phyloP scores from a whole-genome alignment of 1,140 invertebrate species.

The Coptotermes formosanus region DNA sequence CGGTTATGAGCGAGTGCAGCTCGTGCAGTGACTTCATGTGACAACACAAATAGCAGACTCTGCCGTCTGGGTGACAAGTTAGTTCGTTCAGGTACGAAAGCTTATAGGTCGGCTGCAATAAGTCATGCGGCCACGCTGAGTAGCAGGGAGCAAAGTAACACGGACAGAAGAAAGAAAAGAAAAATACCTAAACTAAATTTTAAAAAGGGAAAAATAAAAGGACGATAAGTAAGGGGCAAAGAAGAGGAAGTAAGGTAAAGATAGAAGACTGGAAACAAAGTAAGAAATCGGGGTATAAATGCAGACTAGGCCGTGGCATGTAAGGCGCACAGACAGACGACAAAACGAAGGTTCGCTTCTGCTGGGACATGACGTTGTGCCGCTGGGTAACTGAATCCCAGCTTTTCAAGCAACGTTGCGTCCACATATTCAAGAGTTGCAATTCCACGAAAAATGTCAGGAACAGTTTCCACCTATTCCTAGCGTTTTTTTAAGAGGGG shows the following conservation, averaged over 20 bases:
- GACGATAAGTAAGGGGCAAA: background rate
- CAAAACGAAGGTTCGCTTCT: no score
- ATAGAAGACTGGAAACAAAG: no score
- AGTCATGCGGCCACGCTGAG: background rate
- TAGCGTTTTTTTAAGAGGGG: no score
- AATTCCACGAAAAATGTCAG: no score
- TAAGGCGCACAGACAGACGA: no score
- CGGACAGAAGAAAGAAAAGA: background rate
- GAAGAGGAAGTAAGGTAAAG: background rate
- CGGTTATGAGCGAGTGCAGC: background rate
- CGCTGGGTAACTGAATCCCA: no score
- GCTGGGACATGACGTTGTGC: no score
- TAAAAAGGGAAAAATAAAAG: background rate
- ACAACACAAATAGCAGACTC: background rate
- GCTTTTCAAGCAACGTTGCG: no score
- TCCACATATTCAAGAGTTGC: no score
- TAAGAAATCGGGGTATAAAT: no score
- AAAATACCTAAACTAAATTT: background rate
- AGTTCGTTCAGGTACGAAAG: background rate
- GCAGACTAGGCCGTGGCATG: no score
- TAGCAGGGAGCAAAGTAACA: background rate
- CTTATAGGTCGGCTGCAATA: background rate
- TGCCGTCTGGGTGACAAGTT: background rate
- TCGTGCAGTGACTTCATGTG: background rate
- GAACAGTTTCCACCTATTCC: no score